Conservation (phyloP, 1,140 invertebrate genomes). For the Pristionchus pacificus region DNA sequence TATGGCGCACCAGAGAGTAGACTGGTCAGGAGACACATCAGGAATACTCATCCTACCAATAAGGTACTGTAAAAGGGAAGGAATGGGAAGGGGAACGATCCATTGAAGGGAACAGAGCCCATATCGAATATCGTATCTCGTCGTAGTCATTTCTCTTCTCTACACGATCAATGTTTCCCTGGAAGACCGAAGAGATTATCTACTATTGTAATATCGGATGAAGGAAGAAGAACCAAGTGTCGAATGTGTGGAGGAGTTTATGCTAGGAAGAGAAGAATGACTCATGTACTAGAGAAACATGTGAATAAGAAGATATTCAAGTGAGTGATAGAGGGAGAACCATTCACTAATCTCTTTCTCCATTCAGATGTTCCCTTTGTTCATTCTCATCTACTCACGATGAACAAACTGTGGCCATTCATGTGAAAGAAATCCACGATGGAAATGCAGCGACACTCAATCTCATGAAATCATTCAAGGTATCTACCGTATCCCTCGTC, state of each 20-base stretch:
- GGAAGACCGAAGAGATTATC: constrained; percentile 46
- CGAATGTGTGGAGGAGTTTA: constrained; percentile 34
- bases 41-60: constrained; percentile 36
- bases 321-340: constrained; percentile 7
- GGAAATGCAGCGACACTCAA: not conserved
- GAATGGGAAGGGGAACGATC: not conserved
- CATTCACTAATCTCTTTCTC: not conserved
- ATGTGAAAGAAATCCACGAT: not conserved
- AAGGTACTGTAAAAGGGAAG: not conserved
- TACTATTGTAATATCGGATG: constrained; percentile 49
- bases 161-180: constrained; percentile 48
- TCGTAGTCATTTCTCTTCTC: constrained; percentile 41
- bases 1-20: constrained; percentile 46
- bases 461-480: too few relatives aligned
- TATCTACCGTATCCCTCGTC: not conserved
- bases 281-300: constrained; percentile 30
- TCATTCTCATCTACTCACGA: not conserved
- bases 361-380: not conserved
- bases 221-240: constrained; percentile 46
- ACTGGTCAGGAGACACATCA: constrained; percentile 46
- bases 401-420: not conserved
- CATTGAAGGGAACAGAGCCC: constrained; percentile 29
- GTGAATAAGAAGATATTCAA: constrained; percentile 1
- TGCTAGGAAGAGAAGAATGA: constrained; percentile 21
- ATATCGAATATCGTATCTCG: constrained; percentile 48